Evolutionary conservation across 2,113 vertebrate genomes (phyloP), one percentile per base, ranked within the genome.

Genomic region (Ptychochromis oligacanthus): DNA sequence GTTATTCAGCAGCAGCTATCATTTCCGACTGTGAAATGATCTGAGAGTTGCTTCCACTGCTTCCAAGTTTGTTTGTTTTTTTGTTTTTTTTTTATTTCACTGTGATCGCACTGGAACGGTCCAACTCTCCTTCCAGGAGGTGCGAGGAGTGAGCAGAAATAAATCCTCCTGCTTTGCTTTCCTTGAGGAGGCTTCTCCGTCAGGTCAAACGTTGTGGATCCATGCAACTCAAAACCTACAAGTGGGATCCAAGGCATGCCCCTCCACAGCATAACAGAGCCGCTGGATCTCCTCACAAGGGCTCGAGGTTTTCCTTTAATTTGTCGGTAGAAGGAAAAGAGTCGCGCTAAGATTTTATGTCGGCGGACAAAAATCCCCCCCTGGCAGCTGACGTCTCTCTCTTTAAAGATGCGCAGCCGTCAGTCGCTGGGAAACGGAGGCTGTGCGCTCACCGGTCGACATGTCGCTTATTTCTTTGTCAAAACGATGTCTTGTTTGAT

Each of bases 381-480:
- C 0, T 60, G n/a, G n/a, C n/a, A 49, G 70, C 80, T 57, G 77
- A 74, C 7, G 3, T 5, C 60, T 20, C 17, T 36, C 89, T 91
- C 90, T 92, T 92, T 91, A 89, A 89, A 49, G 76, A 10, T 31
- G 78, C 87, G 82, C 90, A 80, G 87, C 34, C 59, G 82, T 59
- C 83, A 83, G 82, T 54, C 58, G 72, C 77, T 61, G 87, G 67
- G 83, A 58, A 65, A 34, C 77, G 6, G 84, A 78, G 88, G 60
- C 17, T 76, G 80, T 28, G 28, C 2, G 59, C 77, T 72, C 70
- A 20, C 72, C 86, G 6, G 52, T 22, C 28, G 60, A 49, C 34
- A 40, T 61, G 2, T 26, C 4, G 6, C 46, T 54, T 64, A 9
- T 55, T 77, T 58, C 52, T 54, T 7, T 79, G 58, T 31, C 76